Base-by-base conservation (phyloP, 2,113 vertebrate species). In the Onychorhynchus coronatus region DNA sequence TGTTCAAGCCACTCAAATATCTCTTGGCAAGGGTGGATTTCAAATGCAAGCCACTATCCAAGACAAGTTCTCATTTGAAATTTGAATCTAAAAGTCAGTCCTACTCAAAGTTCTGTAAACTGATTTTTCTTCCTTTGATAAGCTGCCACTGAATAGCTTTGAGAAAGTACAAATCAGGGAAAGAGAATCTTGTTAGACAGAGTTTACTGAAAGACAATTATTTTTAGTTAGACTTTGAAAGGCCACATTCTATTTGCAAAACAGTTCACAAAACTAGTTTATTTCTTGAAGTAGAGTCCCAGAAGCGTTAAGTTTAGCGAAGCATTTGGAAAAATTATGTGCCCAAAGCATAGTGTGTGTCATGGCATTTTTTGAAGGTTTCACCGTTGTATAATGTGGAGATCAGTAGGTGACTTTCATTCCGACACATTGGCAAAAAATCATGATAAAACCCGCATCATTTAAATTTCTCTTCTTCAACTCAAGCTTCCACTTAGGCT, bases 381-480 rank as follows among this genome's bases (percentile, higher is more conserved):
- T 85, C 23, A n/a, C 4, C 7, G 6, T 33, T 49, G 6, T 14
- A 39, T 5, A 2, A 3, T 27, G 8, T 56, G 39, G 8, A 76
- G 14, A 31, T 66, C 9, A 52, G 21, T 37, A 87, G 8, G 8
- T 53, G 21, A 56, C n/a, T 73, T 86, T 68, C 9, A 62, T 39
- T 39, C 18, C 33, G 8, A 63, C 24, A 41, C 1, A 10, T 0
- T 55, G 16, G 11, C 5, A 91, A 71, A 67, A 83, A 15, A 20
- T 4, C 0, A 8, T 30, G 14, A 22, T 17, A 41, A 71, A 55
- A 70, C 55, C 10, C 3, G 3, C 14, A 24, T 17, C 0, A 18
- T 42, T 59, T 62, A 27, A 55, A 44, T 4, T 62, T 56, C 7
- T 66, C 30, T 63, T 71, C 14, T 25, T 79, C 49, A 41, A 8